phyloP scores from a whole-genome alignment of 2,888 invertebrate species.

The Gymnoscelis rufifasciata region DNA sequence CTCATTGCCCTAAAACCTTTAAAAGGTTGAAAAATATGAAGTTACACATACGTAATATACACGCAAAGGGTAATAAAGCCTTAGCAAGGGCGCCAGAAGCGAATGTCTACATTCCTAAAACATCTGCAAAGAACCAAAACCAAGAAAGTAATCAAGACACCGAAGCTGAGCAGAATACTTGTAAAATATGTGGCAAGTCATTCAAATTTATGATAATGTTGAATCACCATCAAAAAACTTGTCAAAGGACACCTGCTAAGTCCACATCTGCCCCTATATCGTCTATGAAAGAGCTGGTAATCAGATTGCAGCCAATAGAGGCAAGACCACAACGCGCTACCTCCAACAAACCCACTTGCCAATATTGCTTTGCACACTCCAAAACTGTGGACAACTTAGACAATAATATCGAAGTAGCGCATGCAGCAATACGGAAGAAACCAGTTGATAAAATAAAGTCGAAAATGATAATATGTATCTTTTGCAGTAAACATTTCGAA shows the following conservation, averaged over 20 bases:
- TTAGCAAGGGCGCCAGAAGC: conserved; percentile 15
- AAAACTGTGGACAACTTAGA: conserved; percentile 57
- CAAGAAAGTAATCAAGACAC: conserved; percentile 43
- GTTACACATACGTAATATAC: conserved; percentile 43
- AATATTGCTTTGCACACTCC: conserved; percentile 58
- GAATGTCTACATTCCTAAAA: conserved; percentile 38
- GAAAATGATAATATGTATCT: conserved; percentile 55
- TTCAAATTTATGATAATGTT: conserved; percentile 74
- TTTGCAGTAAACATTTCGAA: conserved; percentile 48
- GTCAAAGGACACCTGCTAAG: conserved; percentile 38
- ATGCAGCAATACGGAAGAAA: conserved; percentile 54
- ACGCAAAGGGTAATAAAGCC: conserved; percentile 36
- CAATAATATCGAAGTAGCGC: conserved; percentile 62
- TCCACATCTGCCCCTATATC: conserved; percentile 28
- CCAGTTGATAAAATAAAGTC: conserved; percentile 24
- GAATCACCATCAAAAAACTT: conserved; percentile 59
- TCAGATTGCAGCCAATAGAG: conserved; percentile 62
- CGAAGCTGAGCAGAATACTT: conserved; percentile 53
- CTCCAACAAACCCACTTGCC: conserved; percentile 41
- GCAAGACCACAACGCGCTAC: conserved; percentile 24
- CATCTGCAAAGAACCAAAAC: conserved; percentile 13
- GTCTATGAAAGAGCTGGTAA: conserved; percentile 54
- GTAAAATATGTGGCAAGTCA: conserved; percentile 59
- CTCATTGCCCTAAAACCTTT: conserved; percentile 51
- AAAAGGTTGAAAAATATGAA: conserved; percentile 37